Evolutionary conservation across 1,140 invertebrate genomes (phyloP), one percentile per base, ranked within the genome.

Genomic region (Drosophila pallidifrons): DNA sequence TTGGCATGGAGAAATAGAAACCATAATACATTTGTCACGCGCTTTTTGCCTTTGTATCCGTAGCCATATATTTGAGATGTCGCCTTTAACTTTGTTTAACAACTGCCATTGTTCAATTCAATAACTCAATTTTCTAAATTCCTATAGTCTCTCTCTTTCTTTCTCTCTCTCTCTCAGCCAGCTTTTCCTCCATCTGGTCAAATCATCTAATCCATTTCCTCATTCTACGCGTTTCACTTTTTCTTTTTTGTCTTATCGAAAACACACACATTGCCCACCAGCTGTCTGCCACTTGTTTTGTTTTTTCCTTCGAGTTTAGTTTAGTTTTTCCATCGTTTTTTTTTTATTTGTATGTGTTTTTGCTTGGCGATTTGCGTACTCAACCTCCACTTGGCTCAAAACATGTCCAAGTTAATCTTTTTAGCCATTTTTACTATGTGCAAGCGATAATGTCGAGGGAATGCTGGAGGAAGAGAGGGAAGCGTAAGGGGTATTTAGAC

Each of bases 401-500:
- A 73, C 55, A 67, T 73, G 63, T 73, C 55, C 63, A 46, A 73
- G 55, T 46, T 73, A 59, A 73, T 73, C 64, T 54, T 35, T 73
- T 67, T 60, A 73, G 70, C 65, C 54, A 64, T 47, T 65, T 69
- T 49, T 54, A 52, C 59, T 13, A 49, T 52, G 52, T 58, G 70
- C 28, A 43, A 13, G 47, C 58, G 16, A 28, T 52, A 13, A 52
- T 61, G 38, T 11, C 28, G 3, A 20, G 51, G 15, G 1, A 54
- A 54, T 41, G 20, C 5, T 38, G n/a, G 3, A 30, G 1, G n/a
- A 10, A 11, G 7, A 3, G 20, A 2, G 38, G 38, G 6, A 11
- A 38, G 4, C 10, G 4, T 3, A 16, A 15, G 16, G 49, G 3
- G 20, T 13, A 13, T 16, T 25, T 46, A 47, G 16, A 8, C 46